Base-by-base conservation (phyloP, 2,113 vertebrate genomes). In the Cisticola juncidis region DNA sequence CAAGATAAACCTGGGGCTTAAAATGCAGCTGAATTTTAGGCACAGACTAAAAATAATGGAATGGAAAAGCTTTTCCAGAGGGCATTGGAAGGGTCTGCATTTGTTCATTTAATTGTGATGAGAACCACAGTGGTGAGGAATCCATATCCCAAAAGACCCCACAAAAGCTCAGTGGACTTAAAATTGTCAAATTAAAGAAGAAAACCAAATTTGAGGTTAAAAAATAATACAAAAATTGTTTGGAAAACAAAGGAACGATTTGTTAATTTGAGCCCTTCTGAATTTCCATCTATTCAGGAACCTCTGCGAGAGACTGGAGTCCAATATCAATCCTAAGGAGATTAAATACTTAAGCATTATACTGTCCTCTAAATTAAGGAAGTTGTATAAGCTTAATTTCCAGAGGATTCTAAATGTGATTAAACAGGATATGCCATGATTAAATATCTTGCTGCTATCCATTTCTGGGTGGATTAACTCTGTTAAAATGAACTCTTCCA, bases 401-500 rank as follows among this genome's bases (percentile, higher is more conserved):
- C 90, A 93, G 78, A 92, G 92, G 91, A 95, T 97, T 94, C 94
- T 66, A 97, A 95, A 97, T 97, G 95, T 97, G 95, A 97, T 95
- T 98, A 97, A 92, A 96, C 79, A 93, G 94, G 93, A 94, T 97
- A 96, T 91, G 71, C 70, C 50, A 35, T 89, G 95, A 98, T 98
- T 97, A 97, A 97, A 88, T 97, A 97, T 96, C 97, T 97, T 77
- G 70, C 97, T 98, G 93, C 88, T 97, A 85, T 93, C 94, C 94
- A 94, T 97, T 97, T 97, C 96, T 88, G 86, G 79, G 33, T 95
- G 94, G 95, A 98, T 98, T 98, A 97, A 94, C 90, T 97, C 81
- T 1, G 66, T 90, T 95, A 77, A 94, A 97, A 96, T 96, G 86
- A 97, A 86, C 92, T 94, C 79, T 93, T 94, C 92, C 19, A 11